phyloP scores from a whole-genome alignment of 2,888 invertebrate genomes.

The Zelleria hepariella region DNA sequence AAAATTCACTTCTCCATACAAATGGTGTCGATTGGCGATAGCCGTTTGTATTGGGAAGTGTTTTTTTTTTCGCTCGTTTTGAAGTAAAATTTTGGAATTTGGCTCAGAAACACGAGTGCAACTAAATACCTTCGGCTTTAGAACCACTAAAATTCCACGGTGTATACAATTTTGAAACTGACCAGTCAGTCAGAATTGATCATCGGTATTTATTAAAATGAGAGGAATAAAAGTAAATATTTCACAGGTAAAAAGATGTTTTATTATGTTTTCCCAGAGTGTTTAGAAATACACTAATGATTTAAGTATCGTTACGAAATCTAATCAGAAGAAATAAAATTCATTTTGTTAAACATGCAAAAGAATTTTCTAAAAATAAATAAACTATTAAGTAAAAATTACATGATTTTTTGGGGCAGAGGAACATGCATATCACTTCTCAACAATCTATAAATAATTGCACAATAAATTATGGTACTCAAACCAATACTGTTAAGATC shows the following conservation, averaged over 20 bases:
- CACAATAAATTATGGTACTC: slow-evolving; percentile 11
- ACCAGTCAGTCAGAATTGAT: too few species aligned
- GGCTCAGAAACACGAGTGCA: too few species aligned
- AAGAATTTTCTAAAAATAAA: slow-evolving; percentile 14
- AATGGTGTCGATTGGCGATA: too few species aligned
- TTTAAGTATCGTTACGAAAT: background rate
- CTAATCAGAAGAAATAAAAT: background rate
- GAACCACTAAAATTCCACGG: too few species aligned
- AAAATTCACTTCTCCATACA: too few species aligned
- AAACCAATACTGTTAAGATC: slow-evolving; percentile 23
- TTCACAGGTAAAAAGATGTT: slow-evolving; percentile 53
- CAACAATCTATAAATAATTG: slow-evolving; percentile 16
- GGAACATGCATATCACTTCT: slow-evolving; percentile 53
- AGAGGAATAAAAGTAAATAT: slow-evolving; percentile 24
- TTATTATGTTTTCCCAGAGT: slow-evolving; percentile 28
- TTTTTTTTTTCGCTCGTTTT: too few species aligned
- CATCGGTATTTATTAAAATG: background rate
- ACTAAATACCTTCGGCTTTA: too few species aligned
- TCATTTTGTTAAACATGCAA: slow-evolving; percentile 1
- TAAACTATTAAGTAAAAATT: slow-evolving; percentile 15
- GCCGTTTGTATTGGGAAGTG: too few species aligned
- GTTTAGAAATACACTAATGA: slow-evolving; percentile 13
- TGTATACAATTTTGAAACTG: too few species aligned
- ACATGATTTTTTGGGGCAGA: slow-evolving; percentile 43
- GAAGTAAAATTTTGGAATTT: too few species aligned